Base-by-base conservation (phyloP, 1,140 invertebrate genomes). In the Temnothorax nylanderi region DNA sequence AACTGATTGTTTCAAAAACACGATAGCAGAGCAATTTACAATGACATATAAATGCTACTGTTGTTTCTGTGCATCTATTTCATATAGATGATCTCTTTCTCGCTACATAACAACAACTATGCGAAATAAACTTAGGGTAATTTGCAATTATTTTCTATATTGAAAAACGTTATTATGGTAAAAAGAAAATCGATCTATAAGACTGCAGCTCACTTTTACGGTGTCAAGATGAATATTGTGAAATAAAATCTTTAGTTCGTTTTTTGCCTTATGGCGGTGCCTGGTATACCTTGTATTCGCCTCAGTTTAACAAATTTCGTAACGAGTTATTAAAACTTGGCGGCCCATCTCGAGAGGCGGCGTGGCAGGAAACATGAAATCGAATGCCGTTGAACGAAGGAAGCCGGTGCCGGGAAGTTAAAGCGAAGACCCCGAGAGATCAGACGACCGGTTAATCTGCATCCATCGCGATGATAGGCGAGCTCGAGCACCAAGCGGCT, bases 391-490 rank as follows among this genome's bases (percentile, higher is more conserved):
- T 74, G 78, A 71, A 81, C 76, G 77, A 84, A 74, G 82, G 67
- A 87, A 87, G 86, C 71, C 44, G 76, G 26, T 58, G 78, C 76
- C 69, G 69, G 69, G 54, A 85, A 75, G 86, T 87, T 85, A 75
- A 80, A 87, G 34, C 56, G 47, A 84, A 54, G 64, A 41, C 80
- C 67, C 47, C 69, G 65, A 76, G 71, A 60, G 54, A 87, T 84
- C 71, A 34, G 80, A 62, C 82, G 88, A 85, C 89, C 87, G 85
- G 90, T 90, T 87, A 91, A 92, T 92, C 91, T 92, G 91, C 91
- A 92, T 92, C 88, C 88, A 91, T 92, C 91, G 87, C 89, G 91
- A 92, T 92, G 89, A 92, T 92, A 92, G 91, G 91, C 80, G 85
- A 89, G 64, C 85, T 89, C 80, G 85, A 89, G 56, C 85, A 64